A percentile compares a stretch with the other conserved stretches of the same genome.
These are phyloP conservation scores for Tachuris rubrigastra DNA, from an alignment of 2,113 vertebrate genomes.

Conservation along the genomic window DNA sequence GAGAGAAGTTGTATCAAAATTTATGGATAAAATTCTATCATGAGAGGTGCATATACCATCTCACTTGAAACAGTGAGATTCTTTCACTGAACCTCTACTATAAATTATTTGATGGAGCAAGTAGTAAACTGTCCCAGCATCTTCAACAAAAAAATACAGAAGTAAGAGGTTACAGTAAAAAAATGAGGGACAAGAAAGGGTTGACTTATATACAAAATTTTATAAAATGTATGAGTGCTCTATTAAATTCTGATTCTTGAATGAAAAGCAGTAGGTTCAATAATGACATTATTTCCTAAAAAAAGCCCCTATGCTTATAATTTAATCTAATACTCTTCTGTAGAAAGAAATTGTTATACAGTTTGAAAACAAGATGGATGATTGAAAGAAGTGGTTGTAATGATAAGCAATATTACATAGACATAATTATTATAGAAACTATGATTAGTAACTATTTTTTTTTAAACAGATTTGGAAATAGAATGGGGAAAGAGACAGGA, in stretches of 20 bases:
- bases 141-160: not conserved
- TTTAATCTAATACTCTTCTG: not conserved
- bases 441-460: not conserved
- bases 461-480: not conserved
- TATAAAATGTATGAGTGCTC: not conserved
- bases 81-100: not conserved
- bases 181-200: not conserved
- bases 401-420: not conserved
- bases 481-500: not conserved
- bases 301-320: not conserved
- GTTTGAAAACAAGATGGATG: not conserved
- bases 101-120: not conserved
- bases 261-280: constrained; percentile 29
- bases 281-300: not conserved
- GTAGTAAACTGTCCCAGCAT: not conserved
- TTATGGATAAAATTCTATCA: not conserved
- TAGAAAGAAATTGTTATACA: not conserved
- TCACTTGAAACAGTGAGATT: not conserved
- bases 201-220: not conserved
- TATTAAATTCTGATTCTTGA: not conserved
- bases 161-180: not conserved
- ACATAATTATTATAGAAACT: not conserved
- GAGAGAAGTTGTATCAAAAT: not conserved
- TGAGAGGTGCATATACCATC: not conserved
- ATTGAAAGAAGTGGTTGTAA: not conserved